phyloP scores from a whole-genome alignment of 2,797 vertebrate genomes.

The Peromyscus attwateri region DNA sequence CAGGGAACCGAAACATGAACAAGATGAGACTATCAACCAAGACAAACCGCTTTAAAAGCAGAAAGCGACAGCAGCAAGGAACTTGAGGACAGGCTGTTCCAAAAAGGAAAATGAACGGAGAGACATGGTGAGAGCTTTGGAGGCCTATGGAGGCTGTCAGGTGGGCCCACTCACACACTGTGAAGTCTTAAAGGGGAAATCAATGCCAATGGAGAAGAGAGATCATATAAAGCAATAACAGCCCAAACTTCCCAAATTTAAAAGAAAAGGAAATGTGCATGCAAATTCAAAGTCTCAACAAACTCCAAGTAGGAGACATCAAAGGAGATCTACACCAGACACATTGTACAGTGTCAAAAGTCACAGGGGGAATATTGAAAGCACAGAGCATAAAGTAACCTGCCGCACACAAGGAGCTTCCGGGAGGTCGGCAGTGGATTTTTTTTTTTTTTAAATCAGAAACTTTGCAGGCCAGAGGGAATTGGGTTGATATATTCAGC shows the following conservation, averaged over 20 bases:
- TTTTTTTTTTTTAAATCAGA: background rate
- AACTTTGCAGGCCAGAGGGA: background rate
- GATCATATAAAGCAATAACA: background rate
- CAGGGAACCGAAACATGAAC: background rate
- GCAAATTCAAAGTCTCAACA: background rate
- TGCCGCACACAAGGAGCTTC: background rate
- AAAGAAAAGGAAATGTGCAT: background rate
- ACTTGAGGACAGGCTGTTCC: background rate
- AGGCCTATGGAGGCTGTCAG: background rate
- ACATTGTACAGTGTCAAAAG: background rate
- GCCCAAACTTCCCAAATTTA: background rate
- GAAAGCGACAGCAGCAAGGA: background rate
- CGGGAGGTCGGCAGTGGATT: background rate
- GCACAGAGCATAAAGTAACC: background rate
- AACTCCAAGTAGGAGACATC: background rate
- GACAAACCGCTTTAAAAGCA: background rate
- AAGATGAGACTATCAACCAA: constrained; percentile 38
- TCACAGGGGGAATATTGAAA: background rate
- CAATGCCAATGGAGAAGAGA: background rate
- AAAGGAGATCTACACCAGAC: background rate
- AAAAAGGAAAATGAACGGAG: background rate
- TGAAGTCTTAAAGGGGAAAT: background rate
- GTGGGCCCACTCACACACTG: background rate
- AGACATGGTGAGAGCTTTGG: background rate
- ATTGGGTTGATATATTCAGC: background rate